Percentiles rank a stretch among this genome's conserved stretches.
Conservation (phyloP, 2,113 vertebrate species). For the Neotragus pygmaeus region DNA sequence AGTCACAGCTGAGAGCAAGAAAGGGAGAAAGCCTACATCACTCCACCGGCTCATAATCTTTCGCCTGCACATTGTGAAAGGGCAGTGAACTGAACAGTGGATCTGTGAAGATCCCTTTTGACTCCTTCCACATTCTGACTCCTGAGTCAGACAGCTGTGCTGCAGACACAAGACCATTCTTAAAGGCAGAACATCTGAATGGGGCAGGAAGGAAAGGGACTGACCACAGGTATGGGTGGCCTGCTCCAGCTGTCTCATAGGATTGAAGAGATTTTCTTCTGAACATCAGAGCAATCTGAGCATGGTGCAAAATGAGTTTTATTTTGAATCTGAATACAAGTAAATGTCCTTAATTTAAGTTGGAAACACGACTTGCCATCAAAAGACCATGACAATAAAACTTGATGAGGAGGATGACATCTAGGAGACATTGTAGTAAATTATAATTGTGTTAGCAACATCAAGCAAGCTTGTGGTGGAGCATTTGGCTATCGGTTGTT, state of each 20-base stretch:
- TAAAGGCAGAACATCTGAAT: constrained; percentile 45
- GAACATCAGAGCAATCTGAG: not conserved
- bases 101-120: not conserved
- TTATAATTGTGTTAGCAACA: not conserved
- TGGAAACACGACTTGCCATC: not conserved
- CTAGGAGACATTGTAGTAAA: not conserved
- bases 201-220: not conserved
- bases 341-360: not conserved
- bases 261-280: not conserved
- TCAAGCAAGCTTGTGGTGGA: not conserved
- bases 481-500: not conserved
- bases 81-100: not conserved
- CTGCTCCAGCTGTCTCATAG: not conserved
- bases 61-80: not conserved
- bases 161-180: not conserved
- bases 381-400: not conserved
- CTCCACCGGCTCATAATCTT: not conserved
- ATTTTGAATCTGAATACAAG: not conserved
- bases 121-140: not conserved
- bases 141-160: not conserved
- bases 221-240: not conserved
- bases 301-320: not conserved
- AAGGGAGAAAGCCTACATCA: not conserved
- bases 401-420: not conserved
- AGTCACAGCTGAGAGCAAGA: not conserved